Percentiles rank a stretch among this genome's conserved stretches.
Conservation (phyloP, 2,888 invertebrate genomes). For the Nomada flava region DNA sequence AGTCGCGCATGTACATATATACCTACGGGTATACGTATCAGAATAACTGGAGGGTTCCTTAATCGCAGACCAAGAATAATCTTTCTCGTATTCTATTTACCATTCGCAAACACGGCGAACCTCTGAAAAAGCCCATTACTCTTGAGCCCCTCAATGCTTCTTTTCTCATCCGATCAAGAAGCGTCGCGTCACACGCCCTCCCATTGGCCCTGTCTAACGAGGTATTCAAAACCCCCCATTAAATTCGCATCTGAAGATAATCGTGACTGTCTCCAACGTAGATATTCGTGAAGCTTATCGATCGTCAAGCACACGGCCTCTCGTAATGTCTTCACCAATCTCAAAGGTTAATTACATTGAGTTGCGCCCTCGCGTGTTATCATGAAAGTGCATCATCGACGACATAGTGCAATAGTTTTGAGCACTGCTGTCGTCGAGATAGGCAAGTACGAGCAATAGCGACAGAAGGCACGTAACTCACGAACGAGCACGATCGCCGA, state of each 20-base stretch:
- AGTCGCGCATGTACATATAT: not conserved
- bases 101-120: constrained; percentile 24
- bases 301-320: constrained; percentile 19
- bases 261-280: constrained; percentile 37
- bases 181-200: not conserved
- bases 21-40: not conserved
- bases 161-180: constrained; percentile 31
- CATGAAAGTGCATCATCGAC: constrained; percentile 38
- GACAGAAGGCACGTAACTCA: not conserved
- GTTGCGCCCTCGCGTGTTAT: constrained; percentile 44
- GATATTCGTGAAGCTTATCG: constrained; percentile 45
- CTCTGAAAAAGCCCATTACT: constrained; percentile 35
- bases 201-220: constrained; percentile 34
- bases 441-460: not conserved
- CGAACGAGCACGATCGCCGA: not conserved
- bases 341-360: constrained; percentile 66
- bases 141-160: constrained; percentile 9
- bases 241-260: constrained; percentile 57
- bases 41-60: not conserved
- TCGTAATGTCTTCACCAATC: constrained; percentile 15
- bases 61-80: constrained; percentile 3
- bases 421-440: constrained; percentile 21
- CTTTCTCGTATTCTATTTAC: constrained; percentile 35
- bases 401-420: constrained; percentile 32
- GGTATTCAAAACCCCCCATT: constrained; percentile 55